Conservation (phyloP, 1,140 invertebrate species). For the Atta colombica region DNA sequence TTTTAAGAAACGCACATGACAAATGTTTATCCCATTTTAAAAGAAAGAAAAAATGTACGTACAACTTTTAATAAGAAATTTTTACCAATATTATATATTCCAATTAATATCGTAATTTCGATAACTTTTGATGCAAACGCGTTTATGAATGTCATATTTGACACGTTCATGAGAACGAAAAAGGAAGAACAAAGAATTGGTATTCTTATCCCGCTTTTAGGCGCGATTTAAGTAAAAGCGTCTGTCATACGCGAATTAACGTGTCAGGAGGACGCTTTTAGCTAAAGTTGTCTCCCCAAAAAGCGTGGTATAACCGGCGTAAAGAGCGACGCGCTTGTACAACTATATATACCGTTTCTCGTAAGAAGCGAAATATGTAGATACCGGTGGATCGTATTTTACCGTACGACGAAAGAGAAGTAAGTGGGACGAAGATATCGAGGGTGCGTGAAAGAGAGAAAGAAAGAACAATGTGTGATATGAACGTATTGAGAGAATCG, state of each 20-base stretch:
- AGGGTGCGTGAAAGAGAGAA: not conserved
- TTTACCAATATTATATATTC: not conserved
- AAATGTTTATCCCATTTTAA: not conserved
- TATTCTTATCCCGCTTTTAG: constrained; percentile 58
- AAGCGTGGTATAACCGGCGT: constrained; percentile 51
- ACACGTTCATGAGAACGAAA: not conserved
- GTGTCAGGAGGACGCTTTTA: constrained; percentile 54
- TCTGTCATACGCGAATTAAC: constrained; percentile 63
- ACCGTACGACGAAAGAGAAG: constrained; percentile 54
- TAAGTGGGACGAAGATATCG: not conserved
- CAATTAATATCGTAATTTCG: constrained; percentile 4
- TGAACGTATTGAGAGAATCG: constrained; percentile 51
- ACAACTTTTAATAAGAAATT: not conserved
- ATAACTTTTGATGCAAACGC: constrained; percentile 2
- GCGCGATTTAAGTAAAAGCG: constrained; percentile 59
- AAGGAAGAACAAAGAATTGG: constrained; percentile 47
- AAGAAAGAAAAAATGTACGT: not conserved
- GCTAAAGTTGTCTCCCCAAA: constrained; percentile 41
- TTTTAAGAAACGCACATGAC: not conserved
- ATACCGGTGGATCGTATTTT: constrained; percentile 62
- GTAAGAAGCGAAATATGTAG: constrained; percentile 62
- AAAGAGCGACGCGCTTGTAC: constrained; percentile 50
- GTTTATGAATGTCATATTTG: constrained; percentile 24
- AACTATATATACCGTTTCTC: constrained; percentile 54
- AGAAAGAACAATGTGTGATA: constrained; percentile 32